Base-by-base conservation (phyloP, 2,888 invertebrate genomes). In the Agrilus cyanescens region DNA sequence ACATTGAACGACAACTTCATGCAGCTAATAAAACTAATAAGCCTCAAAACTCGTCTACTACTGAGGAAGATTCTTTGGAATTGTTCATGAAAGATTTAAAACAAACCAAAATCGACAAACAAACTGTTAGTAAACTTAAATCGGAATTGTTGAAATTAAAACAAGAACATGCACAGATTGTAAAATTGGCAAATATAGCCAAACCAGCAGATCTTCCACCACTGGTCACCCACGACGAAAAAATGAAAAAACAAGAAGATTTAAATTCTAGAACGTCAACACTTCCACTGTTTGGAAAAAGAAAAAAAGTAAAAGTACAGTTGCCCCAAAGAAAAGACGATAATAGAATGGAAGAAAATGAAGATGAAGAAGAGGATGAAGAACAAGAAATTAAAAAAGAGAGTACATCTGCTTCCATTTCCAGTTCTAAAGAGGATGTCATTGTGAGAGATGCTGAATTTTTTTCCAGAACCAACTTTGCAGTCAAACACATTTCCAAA, bases 31-130 rank as follows among this genome's bases (percentile, higher is more conserved):
- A 58, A 33, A 56, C 61, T 65, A 69, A 34, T 70, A 71, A 53
- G 70, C 74, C 45, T 57, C 61, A 37, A 49, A 66, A 59, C 38
- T 46, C 51, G 2, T 47, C 44, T 4, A 46, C 50, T 49, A 66
- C 37, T 2, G 78, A 78, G 6, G 72, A 70, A 33, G 91, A 93
- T 60, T 82, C 83, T 2, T 65, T 95, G 37, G 95, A 95, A 59
- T 77, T 77, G 4, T 95, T 77, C 63, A 91, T 95, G 89, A 75
- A 73, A 31, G 74, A 72, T 30, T 64, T 88, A 30, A 70, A 64
- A 47, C 56, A 70, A 14, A 58, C 61, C 3, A 58, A 65, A 44
- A 65, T 70, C 0, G 74, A 71, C 43, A 76, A 77, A 56, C 70
- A 70, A 1, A 68, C 71, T 20, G 67, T 80, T 12, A 77, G 75